phyloP scores from a whole-genome alignment of 1,140 invertebrate species.

The Drosophila pruinosa region DNA sequence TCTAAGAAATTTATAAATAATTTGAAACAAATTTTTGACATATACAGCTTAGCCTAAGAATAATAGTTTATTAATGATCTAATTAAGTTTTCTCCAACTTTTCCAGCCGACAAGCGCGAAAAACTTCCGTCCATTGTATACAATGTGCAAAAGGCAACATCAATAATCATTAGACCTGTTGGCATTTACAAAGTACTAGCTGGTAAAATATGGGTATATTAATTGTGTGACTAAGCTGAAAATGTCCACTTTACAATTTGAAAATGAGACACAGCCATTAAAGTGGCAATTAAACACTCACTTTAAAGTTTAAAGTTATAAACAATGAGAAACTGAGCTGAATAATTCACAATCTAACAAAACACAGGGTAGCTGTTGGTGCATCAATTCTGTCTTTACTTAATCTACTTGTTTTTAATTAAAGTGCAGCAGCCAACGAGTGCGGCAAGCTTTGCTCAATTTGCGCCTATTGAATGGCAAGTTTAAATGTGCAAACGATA shows the following conservation, averaged over 20 bases:
- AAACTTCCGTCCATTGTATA: background rate
- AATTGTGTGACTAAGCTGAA: background rate
- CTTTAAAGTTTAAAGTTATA: too few species aligned
- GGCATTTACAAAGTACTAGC: slow-evolving; percentile 22
- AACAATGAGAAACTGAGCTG: background rate
- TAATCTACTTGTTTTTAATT: slow-evolving; percentile 62
- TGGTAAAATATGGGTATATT: background rate
- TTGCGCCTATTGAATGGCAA: slow-evolving; percentile 34
- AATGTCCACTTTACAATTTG: background rate
- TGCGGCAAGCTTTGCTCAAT: slow-evolving; percentile 74
- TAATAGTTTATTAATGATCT: background rate
- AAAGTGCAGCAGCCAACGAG: slow-evolving; percentile 62
- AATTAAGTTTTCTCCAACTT: background rate
- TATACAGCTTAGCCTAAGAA: too few species aligned
- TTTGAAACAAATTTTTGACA: too few species aligned
- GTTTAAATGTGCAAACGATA: background rate
- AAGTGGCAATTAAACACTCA: background rate
- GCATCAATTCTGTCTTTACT: background rate
- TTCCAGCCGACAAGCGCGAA: background rate
- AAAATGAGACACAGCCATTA: background rate
- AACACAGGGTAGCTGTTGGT: background rate
- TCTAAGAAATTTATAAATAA: too few species aligned
- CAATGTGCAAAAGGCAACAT: slow-evolving; percentile 20
- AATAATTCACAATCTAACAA: background rate
- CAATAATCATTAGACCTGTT: slow-evolving; percentile 53